Base-by-base conservation (phyloP, 1,140 invertebrate species). In the Mercenaria mercenaria region DNA sequence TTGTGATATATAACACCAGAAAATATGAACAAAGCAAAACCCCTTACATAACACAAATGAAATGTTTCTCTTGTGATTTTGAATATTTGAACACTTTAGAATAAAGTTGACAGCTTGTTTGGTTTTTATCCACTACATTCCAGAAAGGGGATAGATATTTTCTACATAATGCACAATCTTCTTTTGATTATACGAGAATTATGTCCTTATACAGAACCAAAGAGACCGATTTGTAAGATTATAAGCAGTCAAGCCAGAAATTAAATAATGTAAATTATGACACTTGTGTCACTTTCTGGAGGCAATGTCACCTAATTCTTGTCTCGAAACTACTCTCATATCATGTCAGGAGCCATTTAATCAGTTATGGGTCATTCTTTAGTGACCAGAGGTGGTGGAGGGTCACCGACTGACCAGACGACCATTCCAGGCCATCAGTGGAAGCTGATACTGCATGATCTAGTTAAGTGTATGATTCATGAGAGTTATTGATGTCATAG, bases 191-290 rank as follows among this genome's bases (percentile, higher is more conserved):
- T n/a, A n/a, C n/a, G n/a, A n/a, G n/a, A n/a, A n/a, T n/a, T n/a
- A n/a, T n/a, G n/a, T n/a, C n/a, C n/a, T n/a, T n/a, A n/a, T n/a
- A n/a, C n/a, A n/a, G n/a, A n/a, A n/a, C n/a, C n/a, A n/a, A n/a
- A n/a, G n/a, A n/a, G n/a, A n/a, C n/a, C n/a, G n/a, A n/a, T n/a
- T n/a, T n/a, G n/a, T n/a, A n/a, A n/a, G n/a, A n/a, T n/a, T n/a
- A n/a, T n/a, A n/a, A 15, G 10, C 76, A 56, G 29, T 34, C 26
- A 79, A 79, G 50, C 50, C 20, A 50, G 11, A 79, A 79, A 79
- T 79, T 59, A 67, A 23, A 85, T 37, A 56, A 85, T 85, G 43
- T 56, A 74, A 85, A 85, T 85, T 72, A 85, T 85, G 83, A 85
- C 69, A 74, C 76, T 76, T 52, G 34, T 85, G 69, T 72, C 83